Percentiles rank a stretch among this genome's conserved stretches.
Conservation (phyloP, 2,797 vertebrate genomes). For the Pseudocheirus occidentalis region DNA sequence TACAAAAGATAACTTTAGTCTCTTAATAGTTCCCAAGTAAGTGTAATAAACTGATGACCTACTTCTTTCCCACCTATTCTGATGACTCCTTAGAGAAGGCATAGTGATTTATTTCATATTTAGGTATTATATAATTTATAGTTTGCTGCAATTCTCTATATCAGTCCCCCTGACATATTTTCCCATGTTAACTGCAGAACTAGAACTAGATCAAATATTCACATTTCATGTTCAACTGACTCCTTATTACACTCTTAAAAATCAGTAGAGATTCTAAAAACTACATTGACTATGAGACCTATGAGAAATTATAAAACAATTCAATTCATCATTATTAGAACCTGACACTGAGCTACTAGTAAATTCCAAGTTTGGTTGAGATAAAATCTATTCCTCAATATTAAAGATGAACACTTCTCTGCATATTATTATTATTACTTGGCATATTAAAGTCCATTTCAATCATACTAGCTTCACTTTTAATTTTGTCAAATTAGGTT, state of each 20-base stretch:
- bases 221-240: neutral
- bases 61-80: neutral
- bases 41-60: neutral
- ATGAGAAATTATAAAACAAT: conserved; percentile 68
- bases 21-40: neutral
- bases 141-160: neutral
- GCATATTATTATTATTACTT: neutral
- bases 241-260: conserved; percentile 14
- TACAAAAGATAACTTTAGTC: neutral
- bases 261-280: conserved; percentile 54
- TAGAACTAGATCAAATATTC: neutral
- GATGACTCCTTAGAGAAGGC: neutral
- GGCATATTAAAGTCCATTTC: conserved; percentile 46
- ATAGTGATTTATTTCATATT: neutral
- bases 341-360: conserved; percentile 57
- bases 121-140: neutral
- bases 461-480: conserved; percentile 42
- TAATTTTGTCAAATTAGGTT: conserved; percentile 60
- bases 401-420: neutral
- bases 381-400: neutral
- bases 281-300: conserved; percentile 45
- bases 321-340: conserved; percentile 68
- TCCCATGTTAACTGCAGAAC: neutral
- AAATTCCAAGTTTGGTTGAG: conserved; percentile 30
- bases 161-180: neutral